Base-by-base conservation (phyloP, 2,888 invertebrate species). In the Mechanitis messenoides region DNA sequence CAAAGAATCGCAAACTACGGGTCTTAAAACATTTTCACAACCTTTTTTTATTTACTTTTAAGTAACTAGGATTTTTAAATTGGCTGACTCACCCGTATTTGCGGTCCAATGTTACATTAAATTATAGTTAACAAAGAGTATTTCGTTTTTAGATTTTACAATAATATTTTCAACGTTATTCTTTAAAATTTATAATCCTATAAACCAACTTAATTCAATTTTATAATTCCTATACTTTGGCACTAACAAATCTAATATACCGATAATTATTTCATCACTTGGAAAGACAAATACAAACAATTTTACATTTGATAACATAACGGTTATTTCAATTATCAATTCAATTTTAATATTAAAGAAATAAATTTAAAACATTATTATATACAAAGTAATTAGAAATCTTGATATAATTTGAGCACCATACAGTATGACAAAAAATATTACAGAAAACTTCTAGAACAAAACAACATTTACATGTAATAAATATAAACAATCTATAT, bases 81-180 rank as follows among this genome's bases (percentile, higher is more conserved):
- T 87, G 88, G 85, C 86, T 89, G 87, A 81, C 76, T 71, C 60
- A 72, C 80, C 78, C 78, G 76, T 77, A 76, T 74, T 68, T 68
- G 75, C 84, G 81, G 78, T 77, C 75, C 83, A 76, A 78, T 73
- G 76, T 63, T 68, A 79, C 76, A 69, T 82, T 82, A 79, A 74
- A 78, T 82, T 81, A 84, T 74, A 75, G 74, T 86, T 85, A 87
- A 85, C 83, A 87, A 87, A 83, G 76, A 80, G 87, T 90, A 89
- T 80, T 88, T 89, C 88, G 88, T 88, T 87, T 84, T 77, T 76
- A 76, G 72, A 78, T 83, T 85, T 85, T 87, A 89, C 85, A 87
- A 83, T 86, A 84, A 81, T 77, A 76, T 74, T 78, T 76, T 77
- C 77, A 79, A 78, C 73, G 75, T 80, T 80, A 81, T 80, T 54